Conservation (phyloP, 2,113 vertebrate genomes). For the Gallinago jamesoni region DNA sequence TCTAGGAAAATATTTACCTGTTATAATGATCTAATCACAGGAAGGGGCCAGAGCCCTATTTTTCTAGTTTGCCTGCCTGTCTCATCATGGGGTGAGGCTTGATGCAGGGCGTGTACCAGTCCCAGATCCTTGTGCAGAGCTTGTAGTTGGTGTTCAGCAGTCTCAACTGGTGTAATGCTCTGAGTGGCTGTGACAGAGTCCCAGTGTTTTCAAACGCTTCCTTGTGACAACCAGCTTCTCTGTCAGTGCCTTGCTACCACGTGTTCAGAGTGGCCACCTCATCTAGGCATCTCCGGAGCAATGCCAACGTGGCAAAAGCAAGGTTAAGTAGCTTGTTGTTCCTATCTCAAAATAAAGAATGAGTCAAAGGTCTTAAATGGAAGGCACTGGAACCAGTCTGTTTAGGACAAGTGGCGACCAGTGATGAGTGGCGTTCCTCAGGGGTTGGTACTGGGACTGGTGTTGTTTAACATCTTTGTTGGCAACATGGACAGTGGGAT, state of each 20-base stretch:
- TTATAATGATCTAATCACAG: constrained; percentile 48
- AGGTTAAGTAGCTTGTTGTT: not conserved
- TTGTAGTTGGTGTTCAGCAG: not conserved
- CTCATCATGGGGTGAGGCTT: constrained; percentile 21
- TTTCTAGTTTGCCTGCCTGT: not conserved
- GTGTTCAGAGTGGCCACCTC: not conserved
- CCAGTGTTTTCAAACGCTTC: not conserved
- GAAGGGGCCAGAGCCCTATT: constrained; percentile 35
- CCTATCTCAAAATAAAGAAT: not conserved
- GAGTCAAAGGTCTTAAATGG: not conserved
- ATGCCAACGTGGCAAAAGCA: fast-evolving
- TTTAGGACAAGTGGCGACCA: not conserved
- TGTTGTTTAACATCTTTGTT: not conserved
- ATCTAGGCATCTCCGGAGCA: not conserved
- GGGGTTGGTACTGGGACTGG: not conserved
- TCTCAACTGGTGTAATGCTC: not conserved
- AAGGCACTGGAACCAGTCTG: not conserved
- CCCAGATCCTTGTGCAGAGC: not conserved
- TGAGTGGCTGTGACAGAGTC: not conserved
- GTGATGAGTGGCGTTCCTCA: not conserved
- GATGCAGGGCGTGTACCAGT: not conserved
- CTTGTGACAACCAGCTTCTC: not conserved
- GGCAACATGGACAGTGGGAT: not conserved
- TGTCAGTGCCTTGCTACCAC: not conserved
- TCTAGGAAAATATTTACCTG: constrained; percentile 65